Evolutionary conservation across 1,140 invertebrate genomes (phyloP), one percentile per base, ranked within the genome.

Genomic region (Gonatopus flavifemur): DNA sequence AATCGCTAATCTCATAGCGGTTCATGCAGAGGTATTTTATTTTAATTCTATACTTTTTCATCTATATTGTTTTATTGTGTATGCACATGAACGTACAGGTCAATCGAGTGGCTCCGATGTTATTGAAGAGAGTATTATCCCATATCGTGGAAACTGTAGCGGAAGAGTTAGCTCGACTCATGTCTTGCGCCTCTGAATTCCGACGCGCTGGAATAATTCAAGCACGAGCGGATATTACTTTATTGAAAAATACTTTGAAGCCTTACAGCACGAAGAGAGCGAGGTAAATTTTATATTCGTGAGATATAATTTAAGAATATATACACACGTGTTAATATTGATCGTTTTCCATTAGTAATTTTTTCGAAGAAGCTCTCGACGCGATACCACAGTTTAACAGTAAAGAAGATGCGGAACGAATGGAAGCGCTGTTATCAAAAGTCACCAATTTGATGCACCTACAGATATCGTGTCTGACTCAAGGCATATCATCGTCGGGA

Each of bases 111-210:
- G 91, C 90, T 21, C 90, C 91, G 19, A 81, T 83, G 24, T 78
- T 94, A 60, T 78, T 93, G 20, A 76, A 84, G 6, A 81, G 83
- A 21, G 88, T 96, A 20, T 80, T 96, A 59, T 86, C 85, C 15
- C 88, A 91, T 64, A 90, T 97, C 47, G 87, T 94, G 13, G 89
- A 96, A 78, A 93, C 88, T 2, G 88, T 96, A 51, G 88, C 90
- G 45, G 93, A 97, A 78, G 95, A 97, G 80, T 78, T 96, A 39
- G 87, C 88, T 13, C 81, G 94, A 16, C 79, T 97, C 2, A 89
- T 93, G 81, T 87, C 88, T 25, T 93, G 91, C 72, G 87, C 88
- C 25, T 80, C 81, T 31, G 82, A 82, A 43, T 90, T 90, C 71
- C 86, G 83, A 66, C 70, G 76, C 13, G 70, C 82, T 47, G 88